Percentiles rank a stretch among this genome's conserved stretches.
phyloP scores from a whole-genome alignment of 37 sponge, comb jelly and placozoan genomes.

The Tethya wilhelma region DNA sequence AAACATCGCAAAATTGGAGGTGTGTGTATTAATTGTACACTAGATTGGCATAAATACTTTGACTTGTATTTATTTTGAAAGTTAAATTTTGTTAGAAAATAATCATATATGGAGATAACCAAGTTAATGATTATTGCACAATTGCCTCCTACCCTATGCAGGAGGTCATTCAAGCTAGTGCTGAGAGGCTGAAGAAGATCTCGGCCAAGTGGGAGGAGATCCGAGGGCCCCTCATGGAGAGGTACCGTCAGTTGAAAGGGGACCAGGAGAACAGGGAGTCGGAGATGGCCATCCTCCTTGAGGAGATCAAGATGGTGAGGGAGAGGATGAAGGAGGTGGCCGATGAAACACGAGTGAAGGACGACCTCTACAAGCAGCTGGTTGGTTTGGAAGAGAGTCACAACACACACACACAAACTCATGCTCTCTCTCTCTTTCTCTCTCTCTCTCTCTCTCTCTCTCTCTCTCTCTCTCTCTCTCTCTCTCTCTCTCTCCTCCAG shows the following conservation, averaged over 20 bases:
- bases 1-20: slow-evolving; percentile 78
- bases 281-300: slow-evolving; percentile 42
- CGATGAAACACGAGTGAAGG: slow-evolving; percentile 82
- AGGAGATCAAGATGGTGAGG: slow-evolving; percentile 70
- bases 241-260: slow-evolving; percentile 68
- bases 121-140: not conserved
- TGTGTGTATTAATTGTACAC: not conserved
- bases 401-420: too few relatives aligned
- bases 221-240: slow-evolving; percentile 58
- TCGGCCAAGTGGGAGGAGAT: slow-evolving; percentile 82
- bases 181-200: slow-evolving; percentile 75
- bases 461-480: not conserved
- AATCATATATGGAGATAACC: not conserved
- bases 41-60: too few relatives aligned
- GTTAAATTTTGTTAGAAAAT: too few relatives aligned
- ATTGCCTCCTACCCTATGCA: slow-evolving; percentile 2
- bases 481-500: not conserved
- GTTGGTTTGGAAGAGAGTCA: slow-evolving; percentile 76
- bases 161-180: slow-evolving; percentile 73
- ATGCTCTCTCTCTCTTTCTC: slow-evolving; percentile 2
- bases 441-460: slow-evolving; percentile 10
- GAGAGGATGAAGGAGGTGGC: slow-evolving; percentile 87
- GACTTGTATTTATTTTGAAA: too few relatives aligned
- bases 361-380: slow-evolving; percentile 88
- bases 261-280: slow-evolving; percentile 33